Percentiles rank a stretch among this genome's conserved stretches.
Evolutionary conservation across 1,140 invertebrate species (phyloP).

Genomic region (Drosophila orosa): DNA sequence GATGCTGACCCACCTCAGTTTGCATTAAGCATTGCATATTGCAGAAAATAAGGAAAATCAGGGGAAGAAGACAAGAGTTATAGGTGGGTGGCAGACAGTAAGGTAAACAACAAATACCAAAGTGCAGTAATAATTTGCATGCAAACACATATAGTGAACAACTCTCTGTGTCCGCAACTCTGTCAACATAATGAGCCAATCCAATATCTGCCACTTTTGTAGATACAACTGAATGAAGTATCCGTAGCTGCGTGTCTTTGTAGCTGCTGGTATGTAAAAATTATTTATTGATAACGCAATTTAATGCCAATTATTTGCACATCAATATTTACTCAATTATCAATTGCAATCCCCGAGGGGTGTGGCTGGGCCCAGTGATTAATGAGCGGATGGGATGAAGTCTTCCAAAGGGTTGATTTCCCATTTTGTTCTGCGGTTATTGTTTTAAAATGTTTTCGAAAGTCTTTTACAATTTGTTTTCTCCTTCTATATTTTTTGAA

Average conservation of each 20-base stretch:
- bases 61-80: neutral
- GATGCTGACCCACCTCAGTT: constrained; percentile 38
- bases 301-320: constrained; percentile 82
- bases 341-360: constrained; percentile 61
- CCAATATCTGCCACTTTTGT: constrained; percentile 27
- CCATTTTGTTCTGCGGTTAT: constrained; percentile 33
- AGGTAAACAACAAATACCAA: constrained; percentile 45
- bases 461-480: constrained; percentile 51
- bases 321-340: constrained; percentile 79
- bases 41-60: constrained; percentile 37
- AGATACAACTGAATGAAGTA: constrained; percentile 29
- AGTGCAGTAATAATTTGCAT: constrained; percentile 48
- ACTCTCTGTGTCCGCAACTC: constrained; percentile 51
- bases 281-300: constrained; percentile 83
- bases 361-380: constrained; percentile 53
- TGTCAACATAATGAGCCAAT: constrained; percentile 74
- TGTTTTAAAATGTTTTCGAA: constrained; percentile 69
- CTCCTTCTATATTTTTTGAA: constrained; percentile 9
- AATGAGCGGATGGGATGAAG: constrained; percentile 27
- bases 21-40: constrained; percentile 47
- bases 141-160: constrained; percentile 28
- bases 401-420: constrained; percentile 10
- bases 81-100: constrained; percentile 14
- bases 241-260: constrained; percentile 24
- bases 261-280: constrained; percentile 63